Evolutionary conservation across 2,113 vertebrate species (phyloP), one percentile per base, ranked within the genome.

Genomic region (Pogona vitticeps): DNA sequence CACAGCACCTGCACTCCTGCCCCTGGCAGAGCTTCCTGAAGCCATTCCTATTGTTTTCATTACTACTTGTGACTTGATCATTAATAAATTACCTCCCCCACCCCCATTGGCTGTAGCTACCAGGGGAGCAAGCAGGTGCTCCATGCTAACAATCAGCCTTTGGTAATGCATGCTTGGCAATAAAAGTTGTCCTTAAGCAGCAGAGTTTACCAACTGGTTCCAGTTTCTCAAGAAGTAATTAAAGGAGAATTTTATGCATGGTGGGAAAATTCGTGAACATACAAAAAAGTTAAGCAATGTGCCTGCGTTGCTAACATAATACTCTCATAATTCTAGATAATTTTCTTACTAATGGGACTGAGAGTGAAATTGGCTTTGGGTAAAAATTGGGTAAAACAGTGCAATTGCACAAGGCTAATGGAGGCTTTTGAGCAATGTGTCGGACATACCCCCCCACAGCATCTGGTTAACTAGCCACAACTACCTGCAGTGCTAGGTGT

Each of bases 131-230:
- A 88, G 96, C 96, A 97, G 96, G 96, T 97, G 97, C 92, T 90
- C 85, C 93, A 88, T 91, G 90, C 95, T 96, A 94, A 95, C 96
- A 97, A 96, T 97, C 97, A 97, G 95, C 93, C 93, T 91, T 94
- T 91, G 18, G 91, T 94, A 96, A 95, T 96, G 93, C 91, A 71
- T 90, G 91, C 91, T 90, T 97, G 96, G 96, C 96, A 97, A 93
- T 86, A 96, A 96, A 96, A 95, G 93, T 94, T 94, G 93, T 94
- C 92, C 92, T 67, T 84, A 42, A 94, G 86, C 93, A 93, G 91
- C 91, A 89, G 90, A 93, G 87, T 93, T 93, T 88, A 92, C 88
- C 26, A 85, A 92, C n/a, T 91, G 91, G 88, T 92, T 92, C 88
- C 93, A 87, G 85, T 83, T 91, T 73, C 84, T 46, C 89, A 85